Base-by-base conservation (phyloP, 2,888 invertebrate genomes). In the Macrosoma leucophasiata region DNA sequence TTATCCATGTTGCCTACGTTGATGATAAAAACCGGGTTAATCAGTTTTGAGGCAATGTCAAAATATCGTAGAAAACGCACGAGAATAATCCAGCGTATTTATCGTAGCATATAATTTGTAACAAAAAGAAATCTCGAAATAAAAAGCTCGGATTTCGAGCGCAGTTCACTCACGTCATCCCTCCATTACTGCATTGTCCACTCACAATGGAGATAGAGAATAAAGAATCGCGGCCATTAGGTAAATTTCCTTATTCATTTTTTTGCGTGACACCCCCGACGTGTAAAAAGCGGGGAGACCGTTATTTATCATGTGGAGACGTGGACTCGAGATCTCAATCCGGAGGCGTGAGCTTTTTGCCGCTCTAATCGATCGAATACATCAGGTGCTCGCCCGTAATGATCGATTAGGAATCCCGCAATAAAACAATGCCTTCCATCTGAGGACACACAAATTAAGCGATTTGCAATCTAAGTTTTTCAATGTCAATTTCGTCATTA, bases 201-300 rank as follows among this genome's bases (percentile, higher is more conserved):
- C 58, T 58, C 73, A 84, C 84, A 84, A 84, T 81, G 68, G 82
- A 65, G 64, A 63, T 65, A 53, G 70, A 69, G 69, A 66, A 77
- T 82, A 84, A 84, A 81, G 79, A 81, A 84, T 84, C 70, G 82
- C 59, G 54, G 66, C 81, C 81, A 84, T 84, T 84, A 84, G 82
- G 82, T 79, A 84, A 84, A 84, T 84, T 84, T 84, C 77, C 82
- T 81, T 76, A 79, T 81, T 75, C 81, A 79, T 81, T 84, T 82
- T 76, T 82, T 82, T 75, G 71, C 73, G 76, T 68, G 76, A 78
- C 79, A 72, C 82, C 76, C 79, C 72, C 70, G 64, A 54, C 60
- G 61, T 47, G 69, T 71, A 72, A 73, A 74, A 73, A 71, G 63
- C 58, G 63, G 66, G 69, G 63, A 66, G 64, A 62, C 51, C 60